phyloP scores from a whole-genome alignment of 2,113 vertebrate genomes.

The Alethe diademata region DNA sequence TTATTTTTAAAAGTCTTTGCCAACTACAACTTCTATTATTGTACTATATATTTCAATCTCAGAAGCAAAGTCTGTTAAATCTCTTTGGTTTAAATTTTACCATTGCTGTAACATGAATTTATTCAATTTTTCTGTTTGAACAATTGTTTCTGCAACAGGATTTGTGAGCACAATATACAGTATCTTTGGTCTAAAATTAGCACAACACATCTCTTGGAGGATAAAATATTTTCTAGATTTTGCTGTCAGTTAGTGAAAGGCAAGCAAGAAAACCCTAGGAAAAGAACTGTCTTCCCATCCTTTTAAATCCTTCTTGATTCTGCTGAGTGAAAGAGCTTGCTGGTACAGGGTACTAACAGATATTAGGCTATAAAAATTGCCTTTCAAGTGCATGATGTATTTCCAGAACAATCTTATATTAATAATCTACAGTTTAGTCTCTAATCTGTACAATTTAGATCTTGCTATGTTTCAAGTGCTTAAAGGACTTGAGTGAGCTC shows the following conservation, averaged over 20 bases:
- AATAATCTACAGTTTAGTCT: neutral
- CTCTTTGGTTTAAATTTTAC: neutral
- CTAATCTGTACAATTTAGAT: neutral
- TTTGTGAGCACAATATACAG: neutral
- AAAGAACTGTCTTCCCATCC: neutral
- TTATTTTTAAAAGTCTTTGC: neutral
- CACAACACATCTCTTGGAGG: neutral
- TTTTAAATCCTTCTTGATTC: neutral
- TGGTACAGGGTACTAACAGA: neutral
- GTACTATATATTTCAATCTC: neutral
- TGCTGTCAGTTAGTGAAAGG: neutral
- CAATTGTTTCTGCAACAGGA: neutral
- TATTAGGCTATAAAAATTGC: neutral
- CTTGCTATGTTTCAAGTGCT: neutral
- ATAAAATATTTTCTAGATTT: neutral
- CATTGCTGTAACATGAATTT: neutral
- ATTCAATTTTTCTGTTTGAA: neutral
- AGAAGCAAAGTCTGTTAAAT: neutral
- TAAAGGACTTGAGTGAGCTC: neutral
- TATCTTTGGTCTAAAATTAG: neutral
- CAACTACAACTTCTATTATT: neutral
- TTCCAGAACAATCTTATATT: neutral
- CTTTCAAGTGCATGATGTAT: neutral
- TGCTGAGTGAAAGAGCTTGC: neutral
- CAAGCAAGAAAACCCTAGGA: neutral